phyloP scores from a whole-genome alignment of 2,888 invertebrate species.

The Brachypalpus laphriformis region DNA sequence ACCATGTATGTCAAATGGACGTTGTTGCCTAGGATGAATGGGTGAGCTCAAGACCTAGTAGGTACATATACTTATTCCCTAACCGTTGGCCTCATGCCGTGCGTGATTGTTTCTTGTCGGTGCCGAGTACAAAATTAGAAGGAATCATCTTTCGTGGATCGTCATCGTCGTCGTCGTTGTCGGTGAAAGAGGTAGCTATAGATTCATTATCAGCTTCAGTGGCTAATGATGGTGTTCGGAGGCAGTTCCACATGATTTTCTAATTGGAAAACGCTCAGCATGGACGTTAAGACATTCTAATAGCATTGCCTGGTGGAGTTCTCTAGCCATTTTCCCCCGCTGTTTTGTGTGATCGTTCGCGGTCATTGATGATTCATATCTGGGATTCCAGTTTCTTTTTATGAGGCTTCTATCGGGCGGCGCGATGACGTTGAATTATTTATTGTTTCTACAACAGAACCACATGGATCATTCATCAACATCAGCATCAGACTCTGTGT shows the following conservation, averaged over 20 bases:
- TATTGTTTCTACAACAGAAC: conserved; percentile 48
- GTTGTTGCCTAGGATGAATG: conserved; percentile 14
- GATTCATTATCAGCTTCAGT: conserved; percentile 65
- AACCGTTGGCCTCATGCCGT: conserved; percentile 41
- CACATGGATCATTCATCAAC: conserved; percentile 60
- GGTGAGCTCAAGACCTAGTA: conserved; percentile 2
- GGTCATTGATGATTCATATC: conserved; percentile 59
- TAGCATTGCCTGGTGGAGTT: conserved; percentile 20
- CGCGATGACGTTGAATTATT: conserved; percentile 67
- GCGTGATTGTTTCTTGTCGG: conserved; percentile 53
- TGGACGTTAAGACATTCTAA: conserved; percentile 43
- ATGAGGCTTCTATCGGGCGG: conserved; percentile 7
- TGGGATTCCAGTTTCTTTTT: conserved; percentile 31
- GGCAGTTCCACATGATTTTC: conserved; percentile 56
- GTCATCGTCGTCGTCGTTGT: conserved; percentile 1
- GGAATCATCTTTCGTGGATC: conserved; percentile 46
- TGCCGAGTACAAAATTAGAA: conserved; percentile 32
- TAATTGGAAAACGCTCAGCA: conserved; percentile 63
- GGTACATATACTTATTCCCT: background rate
- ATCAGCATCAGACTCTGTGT: background rate
- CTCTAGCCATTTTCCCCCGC: conserved; percentile 19
- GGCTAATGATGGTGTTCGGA: conserved; percentile 62
- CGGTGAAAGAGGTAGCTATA: conserved; percentile 47
- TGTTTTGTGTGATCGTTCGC: conserved; percentile 42
- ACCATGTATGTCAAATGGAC: conserved; percentile 53